Evolutionary conservation across 2,888 invertebrate species (phyloP).

Genomic region (Choristoneura rosaceana): DNA sequence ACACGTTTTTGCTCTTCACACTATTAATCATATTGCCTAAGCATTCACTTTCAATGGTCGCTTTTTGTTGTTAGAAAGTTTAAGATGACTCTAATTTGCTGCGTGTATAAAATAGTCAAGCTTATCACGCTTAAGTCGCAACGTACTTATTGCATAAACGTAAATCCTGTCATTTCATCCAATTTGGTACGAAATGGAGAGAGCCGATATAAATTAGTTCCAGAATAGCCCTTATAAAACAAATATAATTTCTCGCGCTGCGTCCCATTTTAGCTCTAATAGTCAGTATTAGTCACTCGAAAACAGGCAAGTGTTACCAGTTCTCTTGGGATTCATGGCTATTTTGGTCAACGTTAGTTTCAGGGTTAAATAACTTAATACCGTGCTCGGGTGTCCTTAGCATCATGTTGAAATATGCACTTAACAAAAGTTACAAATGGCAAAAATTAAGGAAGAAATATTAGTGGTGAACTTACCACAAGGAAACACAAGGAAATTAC

Average conservation of each 20-base stretch:
- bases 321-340: constrained; percentile 66
- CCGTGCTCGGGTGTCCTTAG: constrained; percentile 60
- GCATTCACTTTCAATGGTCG: constrained; percentile 30
- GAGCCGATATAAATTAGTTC: constrained; percentile 11
- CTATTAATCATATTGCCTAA: constrained; percentile 35
- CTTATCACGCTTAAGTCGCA: constrained; percentile 15
- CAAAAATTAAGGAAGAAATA: background rate
- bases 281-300: constrained; percentile 64
- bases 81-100: constrained; percentile 10
- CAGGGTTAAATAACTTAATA: constrained; percentile 82
- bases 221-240: constrained; percentile 31
- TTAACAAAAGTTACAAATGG: too few relatives aligned
- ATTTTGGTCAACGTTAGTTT: constrained; percentile 73
- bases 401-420: background rate
- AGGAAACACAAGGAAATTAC: too few relatives aligned
- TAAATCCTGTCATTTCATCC: constrained; percentile 16
- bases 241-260: constrained; percentile 19
- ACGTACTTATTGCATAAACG: background rate
- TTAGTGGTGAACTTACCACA: background rate
- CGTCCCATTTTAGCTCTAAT: constrained; percentile 53
- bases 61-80: constrained; percentile 37
- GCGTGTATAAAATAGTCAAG: constrained; percentile 26
- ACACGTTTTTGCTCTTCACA: constrained; percentile 34
- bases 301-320: constrained; percentile 63
- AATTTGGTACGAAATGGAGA: constrained; percentile 31